Base-by-base conservation (phyloP, 2,797 vertebrate species). In the Cetoscarus ocellatus region DNA sequence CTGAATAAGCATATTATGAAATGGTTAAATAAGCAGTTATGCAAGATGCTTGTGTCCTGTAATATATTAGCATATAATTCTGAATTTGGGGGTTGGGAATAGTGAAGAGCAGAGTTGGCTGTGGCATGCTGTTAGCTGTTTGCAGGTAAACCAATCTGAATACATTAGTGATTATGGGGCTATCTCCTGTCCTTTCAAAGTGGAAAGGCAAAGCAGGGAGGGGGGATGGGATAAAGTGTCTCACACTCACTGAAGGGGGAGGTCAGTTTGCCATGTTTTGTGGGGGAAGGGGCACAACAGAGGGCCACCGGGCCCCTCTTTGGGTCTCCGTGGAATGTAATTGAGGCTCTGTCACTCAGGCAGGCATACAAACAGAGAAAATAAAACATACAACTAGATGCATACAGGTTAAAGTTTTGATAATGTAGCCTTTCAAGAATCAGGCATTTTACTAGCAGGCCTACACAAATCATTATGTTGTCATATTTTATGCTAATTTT, bases 101-200 rank as follows among this genome's bases (percentile, higher is more conserved):
- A 57, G 58, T 70, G 27, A 27, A 27, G 27, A 18, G 45, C 61
- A 58, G 14, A 65, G 75, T 57, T 82, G 79, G 83, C 72, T 80
- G 63, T 72, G 70, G 66, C 78, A 80, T 77, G 75, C 82, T 83
- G 77, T 73, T 90, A 57, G 85, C 76, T 87, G 85, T 91, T 93
- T 93, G 87, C 93, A 94, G 94, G 93, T 94, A 94, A 93, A 92
- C 77, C 84, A 84, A 82, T 93, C 84, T 90, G 91, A 93, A 92
- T 92, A 80, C 86, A 91, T 90, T 82, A 85, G 92, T 88, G 91
- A 94, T 91, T 91, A 85, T 88, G 77, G 90, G 92, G 89, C 91
- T 91, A 94, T 94, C 90, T 92, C 93, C 92, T 94, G 91, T 92
- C 88, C 84, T 93, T 95, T 93, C 88, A 93, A 90, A 92, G 87